Evolutionary conservation across 2,888 invertebrate species (phyloP).

Genomic region (Steinernema hermaphroditum): DNA sequence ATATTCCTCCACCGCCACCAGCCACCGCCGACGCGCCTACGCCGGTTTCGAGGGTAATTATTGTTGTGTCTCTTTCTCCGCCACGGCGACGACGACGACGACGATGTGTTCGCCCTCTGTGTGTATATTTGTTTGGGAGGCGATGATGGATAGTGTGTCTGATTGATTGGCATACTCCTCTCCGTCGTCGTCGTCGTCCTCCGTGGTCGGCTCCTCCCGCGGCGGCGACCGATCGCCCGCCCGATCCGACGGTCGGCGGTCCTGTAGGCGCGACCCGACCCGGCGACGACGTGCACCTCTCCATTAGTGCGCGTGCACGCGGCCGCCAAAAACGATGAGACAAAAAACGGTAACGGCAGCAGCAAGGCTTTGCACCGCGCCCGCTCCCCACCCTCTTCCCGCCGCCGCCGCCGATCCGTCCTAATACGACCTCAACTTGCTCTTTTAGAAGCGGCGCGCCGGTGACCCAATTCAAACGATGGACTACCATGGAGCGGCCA

Average conservation of each 20-base stretch:
- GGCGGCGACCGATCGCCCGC: background rate
- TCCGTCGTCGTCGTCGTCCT: background rate
- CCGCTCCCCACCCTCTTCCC: background rate
- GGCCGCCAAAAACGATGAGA: background rate
- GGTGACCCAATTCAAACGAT: constrained; percentile 17
- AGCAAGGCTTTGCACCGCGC: background rate
- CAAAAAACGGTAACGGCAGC: constrained; percentile 10
- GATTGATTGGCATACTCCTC: constrained; percentile 21
- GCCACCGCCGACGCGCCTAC: constrained; percentile 1
- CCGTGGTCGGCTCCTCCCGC: background rate
- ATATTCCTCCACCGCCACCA: constrained; percentile 9
- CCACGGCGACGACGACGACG: background rate
- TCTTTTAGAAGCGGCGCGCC: constrained; percentile 8
- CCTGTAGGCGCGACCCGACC: background rate
- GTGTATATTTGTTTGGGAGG: constrained; percentile 10
- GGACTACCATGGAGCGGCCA: constrained; percentile 9
- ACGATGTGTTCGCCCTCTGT: background rate
- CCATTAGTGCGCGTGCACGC: background rate
- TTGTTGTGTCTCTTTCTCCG: background rate
- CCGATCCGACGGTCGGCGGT: no score
- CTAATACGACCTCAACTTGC: background rate
- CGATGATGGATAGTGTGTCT: constrained; percentile 26
- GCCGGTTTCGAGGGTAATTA: constrained; percentile 26
- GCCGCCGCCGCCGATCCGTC: background rate
- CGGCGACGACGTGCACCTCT: constrained; percentile 10